Base-by-base conservation (phyloP, 2,888 invertebrate species). In the Omphaloscelis lunosa region DNA sequence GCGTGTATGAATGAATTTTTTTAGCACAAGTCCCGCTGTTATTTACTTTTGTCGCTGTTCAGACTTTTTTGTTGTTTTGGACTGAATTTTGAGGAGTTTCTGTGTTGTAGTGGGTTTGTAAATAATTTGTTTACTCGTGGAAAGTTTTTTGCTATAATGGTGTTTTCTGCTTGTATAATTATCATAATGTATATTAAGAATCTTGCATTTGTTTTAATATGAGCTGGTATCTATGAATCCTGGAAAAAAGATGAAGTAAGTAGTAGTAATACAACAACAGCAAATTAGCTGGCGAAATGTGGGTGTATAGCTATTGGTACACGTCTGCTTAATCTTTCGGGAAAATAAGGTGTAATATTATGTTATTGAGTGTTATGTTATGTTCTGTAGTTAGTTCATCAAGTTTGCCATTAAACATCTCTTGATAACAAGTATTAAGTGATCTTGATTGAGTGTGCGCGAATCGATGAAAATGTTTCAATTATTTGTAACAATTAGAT, bases 41-140 rank as follows among this genome's bases (percentile, higher is more conserved):
- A 90, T 92, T 91, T 91, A 88, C 89, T 90, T 90, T 85, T 87
- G 75, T 74, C 71, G 72, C 73, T 81, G 75, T 80, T 84, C 78
- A 82, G 71, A 82, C 45, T 76, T 83, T 84, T 86, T 72, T 66
- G 62, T 70, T 65, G 72, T 70, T 79, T 86, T 59, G 66, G 17
- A 45, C 72, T 66, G 86, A 59, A 68, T 81, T 86, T 83, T 67
- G 51, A 72, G 65, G 23, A 63, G 61, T 63, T 67, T 61, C 34
- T 39, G 59, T 66, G 63, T 45, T 70, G 41, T 69, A 11, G 61
- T 27, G 11, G 34, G 53, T 15, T 29, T 27, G 53, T 67, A 27
- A 67, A 70, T 72, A 68, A 61, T 53, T 48, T 65, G 71, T 23
- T 63, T 61, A 41, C 17, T 11, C 4, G 29, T 27, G n/a, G 11